These are phyloP conservation scores for Tyria jacobaeae DNA, from an alignment of 2,888 invertebrate species.

Conservation along the genomic window DNA sequence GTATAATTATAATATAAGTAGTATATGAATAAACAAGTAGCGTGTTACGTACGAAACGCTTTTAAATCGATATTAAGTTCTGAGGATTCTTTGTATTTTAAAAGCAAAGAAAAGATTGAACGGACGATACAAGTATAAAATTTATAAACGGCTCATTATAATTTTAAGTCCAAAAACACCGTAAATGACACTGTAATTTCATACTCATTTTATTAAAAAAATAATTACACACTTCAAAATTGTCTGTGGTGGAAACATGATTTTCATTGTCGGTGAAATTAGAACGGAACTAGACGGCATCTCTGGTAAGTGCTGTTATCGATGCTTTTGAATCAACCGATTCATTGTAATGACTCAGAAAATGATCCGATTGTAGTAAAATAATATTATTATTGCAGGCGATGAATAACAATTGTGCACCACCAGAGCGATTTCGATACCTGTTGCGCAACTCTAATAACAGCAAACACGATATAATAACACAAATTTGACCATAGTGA, in stretches of 20 bases:
- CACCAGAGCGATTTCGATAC: conserved; percentile 51
- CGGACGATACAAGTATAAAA: conserved; percentile 20
- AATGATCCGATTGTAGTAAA: conserved; percentile 56
- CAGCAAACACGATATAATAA: conserved; percentile 41
- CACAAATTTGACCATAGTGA: conserved; percentile 40
- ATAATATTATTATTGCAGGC: conserved; percentile 56
- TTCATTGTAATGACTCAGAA: conserved; percentile 57
- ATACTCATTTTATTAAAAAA: conserved; percentile 37
- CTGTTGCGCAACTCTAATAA: conserved; percentile 51
- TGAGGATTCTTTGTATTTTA: neutral
- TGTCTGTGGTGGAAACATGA: conserved; percentile 42
- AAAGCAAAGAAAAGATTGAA: conserved; percentile 34
- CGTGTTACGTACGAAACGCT: conserved; percentile 25
- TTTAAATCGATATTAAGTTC: neutral
- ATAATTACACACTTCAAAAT: conserved; percentile 43
- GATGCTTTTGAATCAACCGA: conserved; percentile 51
- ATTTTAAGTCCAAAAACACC: conserved; percentile 39
- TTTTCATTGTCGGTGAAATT: conserved; percentile 50
- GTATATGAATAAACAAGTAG: conserved; percentile 24
- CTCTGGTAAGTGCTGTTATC: conserved; percentile 50
- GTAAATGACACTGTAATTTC: conserved; percentile 35
- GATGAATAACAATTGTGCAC: conserved; percentile 60
- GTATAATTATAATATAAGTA: too few species aligned
- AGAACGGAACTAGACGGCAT: conserved; percentile 42
- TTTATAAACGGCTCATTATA: conserved; percentile 30